phyloP scores from a whole-genome alignment of 2,888 invertebrate genomes.

The Gortyna flavago region DNA sequence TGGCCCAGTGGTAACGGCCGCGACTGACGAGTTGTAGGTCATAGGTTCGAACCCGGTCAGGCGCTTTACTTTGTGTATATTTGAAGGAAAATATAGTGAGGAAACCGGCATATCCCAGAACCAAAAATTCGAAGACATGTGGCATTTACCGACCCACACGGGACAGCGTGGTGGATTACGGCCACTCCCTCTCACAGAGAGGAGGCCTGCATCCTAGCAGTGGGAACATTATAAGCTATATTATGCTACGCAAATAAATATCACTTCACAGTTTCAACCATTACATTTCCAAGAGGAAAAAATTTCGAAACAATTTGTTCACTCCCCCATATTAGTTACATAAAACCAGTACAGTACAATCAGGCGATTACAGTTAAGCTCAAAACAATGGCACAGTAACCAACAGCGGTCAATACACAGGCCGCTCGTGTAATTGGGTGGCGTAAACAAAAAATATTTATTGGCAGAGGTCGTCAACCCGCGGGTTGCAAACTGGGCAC shows the following conservation, averaged over 20 bases:
- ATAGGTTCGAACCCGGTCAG: too few species aligned
- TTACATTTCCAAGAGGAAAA: neutral
- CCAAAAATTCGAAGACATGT: too few species aligned
- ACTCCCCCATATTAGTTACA: neutral
- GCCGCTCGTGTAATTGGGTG: constrained; percentile 56
- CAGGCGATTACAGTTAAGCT: constrained; percentile 34
- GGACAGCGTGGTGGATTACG: too few species aligned
- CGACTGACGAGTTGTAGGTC: too few species aligned
- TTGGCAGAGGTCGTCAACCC: constrained; percentile 71
- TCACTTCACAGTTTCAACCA: neutral
- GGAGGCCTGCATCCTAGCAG: too few species aligned
- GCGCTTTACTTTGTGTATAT: too few species aligned
- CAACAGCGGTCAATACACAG: constrained; percentile 33
- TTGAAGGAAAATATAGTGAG: too few species aligned
- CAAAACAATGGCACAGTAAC: constrained; percentile 31
- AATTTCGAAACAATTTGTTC: neutral
- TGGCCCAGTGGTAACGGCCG: too few species aligned
- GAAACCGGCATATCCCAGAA: too few species aligned
- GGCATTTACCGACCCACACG: too few species aligned
- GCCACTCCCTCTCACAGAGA: too few species aligned
- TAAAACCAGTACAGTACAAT: constrained; percentile 17
- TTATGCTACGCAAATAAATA: neutral
- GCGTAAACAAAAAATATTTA: constrained; percentile 78
- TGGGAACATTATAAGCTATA: too few species aligned
- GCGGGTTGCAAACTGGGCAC: constrained; percentile 42